Evolutionary conservation across 2,888 invertebrate species (phyloP).

Genomic region (Cataglyphis cursor): DNA sequence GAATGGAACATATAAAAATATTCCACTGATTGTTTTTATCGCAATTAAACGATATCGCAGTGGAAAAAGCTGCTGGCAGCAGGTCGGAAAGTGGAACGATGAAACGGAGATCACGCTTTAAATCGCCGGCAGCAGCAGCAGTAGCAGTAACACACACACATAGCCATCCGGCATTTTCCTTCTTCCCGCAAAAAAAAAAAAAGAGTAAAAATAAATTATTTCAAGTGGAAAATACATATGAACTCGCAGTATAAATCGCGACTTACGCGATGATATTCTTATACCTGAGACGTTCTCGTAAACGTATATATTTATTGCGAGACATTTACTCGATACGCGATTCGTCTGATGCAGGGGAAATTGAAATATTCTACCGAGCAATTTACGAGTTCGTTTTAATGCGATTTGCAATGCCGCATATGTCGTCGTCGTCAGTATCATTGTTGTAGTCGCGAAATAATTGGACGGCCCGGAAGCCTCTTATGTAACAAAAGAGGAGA

Average conservation of each 20-base stretch:
- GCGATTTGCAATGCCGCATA: conserved; percentile 20
- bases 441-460: conserved; percentile 57
- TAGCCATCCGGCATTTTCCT: conserved; percentile 20
- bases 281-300: not conserved
- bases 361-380: not conserved
- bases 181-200: not conserved
- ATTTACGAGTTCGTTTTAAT: conserved; percentile 39
- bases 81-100: conserved; percentile 33
- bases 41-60: conserved; percentile 45
- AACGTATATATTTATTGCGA: conserved; percentile 15
- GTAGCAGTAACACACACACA: not conserved
- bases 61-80: conserved; percentile 36
- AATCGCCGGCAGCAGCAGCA: conserved; percentile 23
- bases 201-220: conserved; percentile 38
- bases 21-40: conserved; percentile 49
- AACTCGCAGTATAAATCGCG: conserved; percentile 16
- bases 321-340: not conserved
- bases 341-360: not conserved
- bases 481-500: conserved; percentile 58
- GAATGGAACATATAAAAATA: conserved; percentile 44
- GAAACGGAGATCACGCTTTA: conserved; percentile 40
- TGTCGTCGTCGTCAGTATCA: not conserved
- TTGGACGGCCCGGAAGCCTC: conserved; percentile 63
- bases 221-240: conserved; percentile 12
- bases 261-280: conserved; percentile 17